Percentiles rank a stretch among this genome's conserved stretches.
Conservation (phyloP, 2,797 vertebrate genomes). For the Spondyliosoma cantharus region DNA sequence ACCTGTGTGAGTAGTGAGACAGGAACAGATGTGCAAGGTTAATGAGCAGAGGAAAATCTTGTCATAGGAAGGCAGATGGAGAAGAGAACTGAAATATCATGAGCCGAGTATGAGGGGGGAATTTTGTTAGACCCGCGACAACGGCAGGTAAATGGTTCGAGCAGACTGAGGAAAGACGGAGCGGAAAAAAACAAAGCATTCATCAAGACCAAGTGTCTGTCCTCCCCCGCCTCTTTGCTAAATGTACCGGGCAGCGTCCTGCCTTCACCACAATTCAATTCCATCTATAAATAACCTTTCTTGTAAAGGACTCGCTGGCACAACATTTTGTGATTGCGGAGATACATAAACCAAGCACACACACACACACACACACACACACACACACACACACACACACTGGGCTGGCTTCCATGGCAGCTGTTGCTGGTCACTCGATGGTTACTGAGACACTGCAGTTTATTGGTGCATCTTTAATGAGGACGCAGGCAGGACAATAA, state of each 20-base stretch:
- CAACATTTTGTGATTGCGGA: conserved; percentile 67
- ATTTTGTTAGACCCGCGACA: neutral
- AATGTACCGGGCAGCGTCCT: conserved; percentile 60
- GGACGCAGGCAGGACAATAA: conserved; percentile 29
- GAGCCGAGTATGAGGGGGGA: conserved; percentile 1
- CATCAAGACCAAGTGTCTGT: conserved; percentile 63
- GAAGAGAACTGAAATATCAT: conserved; percentile 19
- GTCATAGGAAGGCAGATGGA: conserved; percentile 40
- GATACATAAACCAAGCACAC: conserved; percentile 43
- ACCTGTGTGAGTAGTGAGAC: conserved; percentile 22
- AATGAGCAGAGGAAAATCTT: conserved; percentile 58
- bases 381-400: conserved; percentile 31
- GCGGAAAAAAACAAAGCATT: conserved; percentile 61
- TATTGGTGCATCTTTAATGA: conserved; percentile 55
- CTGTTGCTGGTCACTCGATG: conserved; percentile 48
- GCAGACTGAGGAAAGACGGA: conserved; percentile 18
- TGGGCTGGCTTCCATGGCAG: conserved; percentile 53
- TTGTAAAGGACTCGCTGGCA: conserved; percentile 65
- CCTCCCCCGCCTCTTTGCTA: conserved; percentile 55
- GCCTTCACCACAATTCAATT: conserved; percentile 73
- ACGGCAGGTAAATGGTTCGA: conserved; percentile 31
- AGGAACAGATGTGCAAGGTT: conserved; percentile 64
- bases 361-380: conserved; percentile 25
- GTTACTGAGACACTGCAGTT: conserved; percentile 35
- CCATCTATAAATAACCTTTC: conserved; percentile 81